These are phyloP conservation scores for Eupithecia abbreviata DNA, from an alignment of 2,888 invertebrate species.

Conservation along the genomic window DNA sequence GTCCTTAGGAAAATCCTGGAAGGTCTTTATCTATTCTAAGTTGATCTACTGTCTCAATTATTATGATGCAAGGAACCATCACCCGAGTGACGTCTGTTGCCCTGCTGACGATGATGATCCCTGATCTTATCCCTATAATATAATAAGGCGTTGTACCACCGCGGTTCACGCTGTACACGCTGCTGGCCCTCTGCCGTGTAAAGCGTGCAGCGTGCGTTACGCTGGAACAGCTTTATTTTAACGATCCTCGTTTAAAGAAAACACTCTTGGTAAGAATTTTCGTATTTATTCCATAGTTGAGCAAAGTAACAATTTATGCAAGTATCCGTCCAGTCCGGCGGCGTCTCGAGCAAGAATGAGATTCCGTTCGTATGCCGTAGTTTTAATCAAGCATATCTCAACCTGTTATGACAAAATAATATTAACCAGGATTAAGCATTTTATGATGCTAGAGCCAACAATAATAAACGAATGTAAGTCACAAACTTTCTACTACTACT, in stretches of 20 bases:
- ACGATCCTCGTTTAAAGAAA: not conserved
- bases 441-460: not conserved
- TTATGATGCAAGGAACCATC: not conserved
- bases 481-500: not conserved
- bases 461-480: not conserved
- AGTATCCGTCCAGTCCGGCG: constrained; percentile 2
- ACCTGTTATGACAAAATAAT: constrained; percentile 4
- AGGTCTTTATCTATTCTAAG: not conserved
- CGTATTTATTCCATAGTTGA: not conserved
- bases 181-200: too few relatives aligned
- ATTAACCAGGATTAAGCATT: not conserved
- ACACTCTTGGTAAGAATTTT: not conserved
- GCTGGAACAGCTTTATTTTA: not conserved
- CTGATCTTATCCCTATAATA: too few relatives aligned
- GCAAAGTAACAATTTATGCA: not conserved
- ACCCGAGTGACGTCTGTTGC: not conserved
- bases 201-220: too few relatives aligned
- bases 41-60: not conserved
- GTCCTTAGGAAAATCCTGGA: not conserved
- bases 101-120: not conserved
- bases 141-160: too few relatives aligned
- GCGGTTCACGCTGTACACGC: too few relatives aligned
- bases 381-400: not conserved
- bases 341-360: not conserved
- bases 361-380: not conserved